Conservation (phyloP, 92 coral and sea anemone species). For the Blastomussa wellsi region DNA sequence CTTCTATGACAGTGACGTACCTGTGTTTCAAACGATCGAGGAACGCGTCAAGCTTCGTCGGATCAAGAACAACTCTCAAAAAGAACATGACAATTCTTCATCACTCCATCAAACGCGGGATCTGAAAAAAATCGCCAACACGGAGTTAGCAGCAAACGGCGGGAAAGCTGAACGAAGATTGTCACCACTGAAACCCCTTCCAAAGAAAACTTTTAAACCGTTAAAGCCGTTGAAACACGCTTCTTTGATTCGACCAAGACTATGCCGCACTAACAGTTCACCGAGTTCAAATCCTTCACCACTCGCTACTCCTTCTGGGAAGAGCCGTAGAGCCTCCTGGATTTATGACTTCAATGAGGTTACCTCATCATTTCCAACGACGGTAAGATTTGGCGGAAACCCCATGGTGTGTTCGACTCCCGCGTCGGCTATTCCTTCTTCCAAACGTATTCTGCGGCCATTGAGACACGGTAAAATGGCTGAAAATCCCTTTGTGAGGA, state of each 20-base stretch:
- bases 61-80: neutral
- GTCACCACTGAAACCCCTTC: neutral
- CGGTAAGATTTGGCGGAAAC: neutral
- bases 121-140: neutral
- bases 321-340: slow-evolving; percentile 35
- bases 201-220: neutral
- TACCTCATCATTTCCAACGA: slow-evolving; percentile 17
- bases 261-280: neutral
- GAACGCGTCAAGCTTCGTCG: slow-evolving; percentile 73
- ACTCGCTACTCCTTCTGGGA: slow-evolving; percentile 21
- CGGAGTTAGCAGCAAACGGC: neutral
- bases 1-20: slow-evolving; percentile 16
- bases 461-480: neutral
- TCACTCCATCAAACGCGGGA: neutral
- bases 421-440: neutral
- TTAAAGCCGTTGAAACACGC: slow-evolving; percentile 25
- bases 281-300: slow-evolving; percentile 2
- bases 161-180: neutral
- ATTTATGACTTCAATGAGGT: slow-evolving; percentile 21
- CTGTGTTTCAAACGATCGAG: slow-evolving; percentile 45
- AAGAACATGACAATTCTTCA: slow-evolving; percentile 5
- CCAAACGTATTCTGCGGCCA: slow-evolving; percentile 14
- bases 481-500: neutral
- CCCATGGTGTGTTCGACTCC: slow-evolving; percentile 17
- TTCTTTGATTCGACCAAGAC: neutral